These are phyloP conservation scores for Platerodrilus igneus DNA, from an alignment of 2,888 invertebrate genomes.

Conservation along the genomic window DNA sequence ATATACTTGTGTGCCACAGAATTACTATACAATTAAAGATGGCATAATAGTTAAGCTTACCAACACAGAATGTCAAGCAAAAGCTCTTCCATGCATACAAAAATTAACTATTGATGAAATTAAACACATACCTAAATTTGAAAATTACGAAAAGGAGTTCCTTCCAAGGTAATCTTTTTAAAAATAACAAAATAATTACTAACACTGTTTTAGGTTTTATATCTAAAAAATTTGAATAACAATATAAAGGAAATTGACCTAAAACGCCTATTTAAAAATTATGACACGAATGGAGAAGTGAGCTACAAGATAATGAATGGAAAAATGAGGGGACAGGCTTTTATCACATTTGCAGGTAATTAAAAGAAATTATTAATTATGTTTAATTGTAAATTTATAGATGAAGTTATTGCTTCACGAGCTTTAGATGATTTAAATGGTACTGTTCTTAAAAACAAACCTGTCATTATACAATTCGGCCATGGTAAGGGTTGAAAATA, in stretches of 20 bases:
- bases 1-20: slow-evolving; percentile 39
- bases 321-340: slow-evolving; percentile 57
- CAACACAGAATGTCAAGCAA: slow-evolving; percentile 35
- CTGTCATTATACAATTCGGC: slow-evolving; percentile 47
- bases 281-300: slow-evolving; percentile 40
- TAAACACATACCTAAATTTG: slow-evolving; percentile 52
- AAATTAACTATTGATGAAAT: slow-evolving; percentile 54
- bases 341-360: slow-evolving; percentile 53
- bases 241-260: slow-evolving; percentile 49
- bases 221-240: slow-evolving; percentile 55
- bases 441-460: slow-evolving; percentile 50
- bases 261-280: slow-evolving; percentile 51
- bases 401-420: slow-evolving; percentile 47
- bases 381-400: slow-evolving; percentile 40
- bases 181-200: slow-evolving; percentile 3
- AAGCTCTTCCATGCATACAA: slow-evolving; percentile 47
- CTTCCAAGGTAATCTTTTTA: slow-evolving; percentile 47
- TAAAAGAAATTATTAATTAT: slow-evolving; percentile 2
- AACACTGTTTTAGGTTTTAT: slow-evolving; percentile 48
- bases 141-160: slow-evolving; percentile 52
- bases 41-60: slow-evolving; percentile 50
- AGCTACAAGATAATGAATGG: slow-evolving; percentile 50
- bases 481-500: slow-evolving; percentile 18
- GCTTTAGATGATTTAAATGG: slow-evolving; percentile 54
- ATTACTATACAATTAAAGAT: slow-evolving; percentile 52